These are phyloP conservation scores for Lasioglossum malachurum DNA, from an alignment of 2,888 invertebrate species.

Conservation along the genomic window DNA sequence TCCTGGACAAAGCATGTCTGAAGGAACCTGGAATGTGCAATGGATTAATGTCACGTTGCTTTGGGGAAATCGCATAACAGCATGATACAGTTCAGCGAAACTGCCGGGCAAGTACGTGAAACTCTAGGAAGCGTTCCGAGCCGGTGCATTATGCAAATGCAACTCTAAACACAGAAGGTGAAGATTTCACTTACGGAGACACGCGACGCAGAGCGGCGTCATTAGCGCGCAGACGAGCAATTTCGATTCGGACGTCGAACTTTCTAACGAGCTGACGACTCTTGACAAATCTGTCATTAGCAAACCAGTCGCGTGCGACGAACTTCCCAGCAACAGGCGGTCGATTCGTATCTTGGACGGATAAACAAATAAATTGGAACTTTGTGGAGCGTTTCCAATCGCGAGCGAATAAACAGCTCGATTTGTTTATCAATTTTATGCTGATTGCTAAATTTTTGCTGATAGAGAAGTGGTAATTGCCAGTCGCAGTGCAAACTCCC, in stretches of 20 bases:
- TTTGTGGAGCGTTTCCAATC: not conserved
- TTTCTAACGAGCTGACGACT: conserved; percentile 58
- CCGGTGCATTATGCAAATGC: conserved; percentile 3
- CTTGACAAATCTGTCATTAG: conserved; percentile 61
- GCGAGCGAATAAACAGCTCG: not conserved
- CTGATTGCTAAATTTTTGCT: not conserved
- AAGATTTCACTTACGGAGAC: conserved; percentile 30
- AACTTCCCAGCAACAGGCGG: conserved; percentile 64
- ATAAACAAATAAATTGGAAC: conserved; percentile 7
- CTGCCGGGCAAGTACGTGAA: not conserved
- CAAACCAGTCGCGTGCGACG: conserved; percentile 51
- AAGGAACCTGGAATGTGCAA: not conserved
- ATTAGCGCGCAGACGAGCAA: conserved; percentile 43
- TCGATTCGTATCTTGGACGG: conserved; percentile 45
- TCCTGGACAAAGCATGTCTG: no score
- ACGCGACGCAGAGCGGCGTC: conserved; percentile 14
- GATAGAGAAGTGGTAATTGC: not conserved
- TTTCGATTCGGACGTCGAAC: conserved; percentile 53
- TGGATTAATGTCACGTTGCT: not conserved
- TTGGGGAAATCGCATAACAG: not conserved
- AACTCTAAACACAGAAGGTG: not conserved
- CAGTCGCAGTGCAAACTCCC: not conserved
- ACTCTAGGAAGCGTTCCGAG: not conserved
- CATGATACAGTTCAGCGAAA: conserved; percentile 2
- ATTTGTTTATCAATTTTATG: not conserved